These are phyloP conservation scores for Bubalus kerabau DNA, from an alignment of 2,113 vertebrate genomes.

Conservation along the genomic window DNA sequence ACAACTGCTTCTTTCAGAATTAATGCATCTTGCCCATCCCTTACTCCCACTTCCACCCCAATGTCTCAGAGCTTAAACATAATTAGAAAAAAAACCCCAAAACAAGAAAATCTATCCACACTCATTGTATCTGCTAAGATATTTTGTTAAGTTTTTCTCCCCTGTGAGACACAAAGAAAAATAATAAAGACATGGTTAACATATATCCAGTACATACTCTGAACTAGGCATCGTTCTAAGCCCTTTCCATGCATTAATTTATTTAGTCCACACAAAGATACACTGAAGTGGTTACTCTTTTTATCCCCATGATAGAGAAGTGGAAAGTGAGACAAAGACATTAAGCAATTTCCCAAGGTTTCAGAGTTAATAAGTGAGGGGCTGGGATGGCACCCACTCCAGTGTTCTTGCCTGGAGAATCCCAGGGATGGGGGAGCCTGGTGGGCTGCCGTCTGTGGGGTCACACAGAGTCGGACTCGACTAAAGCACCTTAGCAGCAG, in stretches of 20 bases:
- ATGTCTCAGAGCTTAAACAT: neutral
- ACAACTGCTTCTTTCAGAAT: neutral
- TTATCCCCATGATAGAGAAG: neutral
- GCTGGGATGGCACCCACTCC: neutral
- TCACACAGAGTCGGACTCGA: no score
- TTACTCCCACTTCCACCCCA: neutral
- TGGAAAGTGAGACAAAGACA: neutral
- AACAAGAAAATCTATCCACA: neutral
- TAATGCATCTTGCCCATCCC: neutral
- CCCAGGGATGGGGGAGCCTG: no score
- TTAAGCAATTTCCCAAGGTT: neutral
- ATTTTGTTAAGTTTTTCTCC: neutral
- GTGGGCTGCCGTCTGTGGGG: no score
- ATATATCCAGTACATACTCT: neutral
- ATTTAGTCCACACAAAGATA: neutral
- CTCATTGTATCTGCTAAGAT: neutral
- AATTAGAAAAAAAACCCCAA: neutral
- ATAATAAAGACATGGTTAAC: neutral
- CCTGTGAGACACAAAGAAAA: neutral
- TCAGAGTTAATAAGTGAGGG: neutral
- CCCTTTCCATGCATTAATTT: neutral
- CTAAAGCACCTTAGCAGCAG: neutral
- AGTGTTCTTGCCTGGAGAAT: no score
- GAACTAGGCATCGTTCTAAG: neutral
- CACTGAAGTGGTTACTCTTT: neutral